Percentiles rank a stretch among this genome's conserved stretches.
Evolutionary conservation across 2,797 vertebrate species (phyloP).

Genomic region (Corythornis leucogaster): DNA sequence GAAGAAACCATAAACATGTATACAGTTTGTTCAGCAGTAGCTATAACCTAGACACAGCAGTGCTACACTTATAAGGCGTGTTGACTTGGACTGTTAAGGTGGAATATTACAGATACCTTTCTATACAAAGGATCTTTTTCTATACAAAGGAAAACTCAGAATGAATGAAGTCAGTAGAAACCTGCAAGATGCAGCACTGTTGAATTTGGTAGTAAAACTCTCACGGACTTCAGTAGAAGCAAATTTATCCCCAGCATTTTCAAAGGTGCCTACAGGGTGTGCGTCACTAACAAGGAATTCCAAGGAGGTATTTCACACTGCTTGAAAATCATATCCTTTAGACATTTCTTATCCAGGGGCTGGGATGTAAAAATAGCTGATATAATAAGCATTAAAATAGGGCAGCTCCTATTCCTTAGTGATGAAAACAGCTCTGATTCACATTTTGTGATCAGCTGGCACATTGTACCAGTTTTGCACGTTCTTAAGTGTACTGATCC

Average conservation of each 20-base stretch:
- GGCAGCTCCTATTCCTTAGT: not conserved
- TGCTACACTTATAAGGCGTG: not conserved
- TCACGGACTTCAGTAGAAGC: not conserved
- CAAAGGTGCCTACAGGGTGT: constrained; percentile 40
- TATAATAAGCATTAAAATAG: constrained; percentile 32
- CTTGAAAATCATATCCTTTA: not conserved
- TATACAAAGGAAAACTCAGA: not conserved
- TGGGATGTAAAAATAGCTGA: constrained; percentile 10
- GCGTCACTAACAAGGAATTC: constrained; percentile 10
- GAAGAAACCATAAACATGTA: not conserved
- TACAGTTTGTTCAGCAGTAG: not conserved
- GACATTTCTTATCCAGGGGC: not conserved
- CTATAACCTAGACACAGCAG: not conserved
- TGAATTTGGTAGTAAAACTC: not conserved
- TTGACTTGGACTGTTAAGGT: not conserved
- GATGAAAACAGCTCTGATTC: not conserved
- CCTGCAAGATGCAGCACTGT: not conserved
- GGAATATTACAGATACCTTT: not conserved
- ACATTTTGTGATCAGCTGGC: constrained; percentile 1
- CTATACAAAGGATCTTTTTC: not conserved
- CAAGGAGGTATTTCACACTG: constrained; percentile 13
- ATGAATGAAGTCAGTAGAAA: constrained; percentile 5
- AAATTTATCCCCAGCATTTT: constrained; percentile 33
- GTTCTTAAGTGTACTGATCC: not conserved
- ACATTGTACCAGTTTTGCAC: not conserved